Conservation (phyloP, 2,797 vertebrate species). For the Leuciscus waleckii region DNA sequence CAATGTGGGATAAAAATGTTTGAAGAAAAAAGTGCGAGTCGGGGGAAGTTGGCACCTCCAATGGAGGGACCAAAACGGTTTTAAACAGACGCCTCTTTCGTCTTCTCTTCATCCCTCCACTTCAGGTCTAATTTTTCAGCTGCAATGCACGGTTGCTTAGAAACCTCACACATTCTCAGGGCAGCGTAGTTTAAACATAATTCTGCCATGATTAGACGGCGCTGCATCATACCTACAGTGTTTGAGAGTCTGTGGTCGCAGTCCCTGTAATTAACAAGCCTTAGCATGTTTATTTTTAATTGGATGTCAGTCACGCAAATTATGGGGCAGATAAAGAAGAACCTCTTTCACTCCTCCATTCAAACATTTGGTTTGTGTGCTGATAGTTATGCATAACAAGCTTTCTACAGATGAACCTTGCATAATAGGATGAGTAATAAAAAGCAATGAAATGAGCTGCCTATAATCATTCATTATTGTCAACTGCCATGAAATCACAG, state of each 20-base stretch:
- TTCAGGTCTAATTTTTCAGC: slow-evolving; percentile 44
- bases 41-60: slow-evolving; percentile 11
- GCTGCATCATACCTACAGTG: slow-evolving; percentile 15
- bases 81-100: slow-evolving; percentile 25
- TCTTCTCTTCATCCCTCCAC: slow-evolving; percentile 11
- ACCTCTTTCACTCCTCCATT: slow-evolving; percentile 1
- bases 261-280: slow-evolving; percentile 34
- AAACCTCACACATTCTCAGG: slow-evolving; percentile 40
- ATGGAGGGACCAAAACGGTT: not conserved
- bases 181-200: slow-evolving; percentile 4
- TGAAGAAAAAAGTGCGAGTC: slow-evolving; percentile 1
- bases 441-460: slow-evolving; percentile 17
- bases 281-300: slow-evolving; percentile 45
- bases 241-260: not conserved
- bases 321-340: slow-evolving; percentile 33
- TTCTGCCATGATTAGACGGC: slow-evolving; percentile 34
- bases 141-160: slow-evolving; percentile 44
- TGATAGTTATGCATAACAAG: slow-evolving; percentile 36
- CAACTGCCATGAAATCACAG: slow-evolving; percentile 17
- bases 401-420: slow-evolving; percentile 18
- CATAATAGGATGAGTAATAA: slow-evolving; percentile 16
- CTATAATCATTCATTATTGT: not conserved
- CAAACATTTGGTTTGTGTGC: slow-evolving; percentile 6
- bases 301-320: slow-evolving; percentile 45
- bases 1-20: not conserved